A percentile compares a stretch with the other conserved stretches of the same genome.
These are phyloP conservation scores for Polypterus bichir DNA, from an alignment of 2,113 vertebrate species.

Conservation along the genomic window DNA sequence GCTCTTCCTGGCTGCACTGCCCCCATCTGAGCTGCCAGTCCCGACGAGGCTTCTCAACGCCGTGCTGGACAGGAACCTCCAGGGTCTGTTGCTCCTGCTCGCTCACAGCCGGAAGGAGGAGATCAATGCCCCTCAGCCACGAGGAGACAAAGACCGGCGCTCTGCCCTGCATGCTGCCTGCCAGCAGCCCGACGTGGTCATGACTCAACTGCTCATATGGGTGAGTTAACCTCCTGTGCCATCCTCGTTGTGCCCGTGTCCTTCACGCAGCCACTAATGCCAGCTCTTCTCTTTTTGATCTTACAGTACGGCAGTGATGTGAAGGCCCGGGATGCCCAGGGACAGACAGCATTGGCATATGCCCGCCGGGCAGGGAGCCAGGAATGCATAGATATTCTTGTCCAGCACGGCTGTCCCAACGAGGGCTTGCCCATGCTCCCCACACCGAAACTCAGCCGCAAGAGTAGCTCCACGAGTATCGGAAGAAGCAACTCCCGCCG, in stretches of 20 bases:
- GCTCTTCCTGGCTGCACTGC: constrained; percentile 69
- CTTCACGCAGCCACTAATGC: neutral
- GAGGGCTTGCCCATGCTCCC: constrained; percentile 53
- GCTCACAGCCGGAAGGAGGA: constrained; percentile 82
- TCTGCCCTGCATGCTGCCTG: constrained; percentile 77
- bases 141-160: constrained; percentile 36
- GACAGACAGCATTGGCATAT: constrained; percentile 66
- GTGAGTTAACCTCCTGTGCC: constrained; percentile 38
- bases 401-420: constrained; percentile 74
- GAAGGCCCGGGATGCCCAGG: constrained; percentile 60
- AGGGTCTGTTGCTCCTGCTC: constrained; percentile 68
- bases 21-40: constrained; percentile 36
- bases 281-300: neutral
- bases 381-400: constrained; percentile 73
- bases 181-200: constrained; percentile 73
- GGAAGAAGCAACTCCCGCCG: constrained; percentile 65
- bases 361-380: constrained; percentile 67
- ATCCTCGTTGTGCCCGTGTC: neutral
- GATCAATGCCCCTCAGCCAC: constrained; percentile 46
- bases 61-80: constrained; percentile 65
- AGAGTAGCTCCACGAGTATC: constrained; percentile 76
- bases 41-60: constrained; percentile 56
- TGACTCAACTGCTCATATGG: constrained; percentile 92
- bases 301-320: constrained; percentile 74
- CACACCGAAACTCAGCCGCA: constrained; percentile 65